phyloP scores from a whole-genome alignment of 2,888 invertebrate genomes.

The Volucella inflata region DNA sequence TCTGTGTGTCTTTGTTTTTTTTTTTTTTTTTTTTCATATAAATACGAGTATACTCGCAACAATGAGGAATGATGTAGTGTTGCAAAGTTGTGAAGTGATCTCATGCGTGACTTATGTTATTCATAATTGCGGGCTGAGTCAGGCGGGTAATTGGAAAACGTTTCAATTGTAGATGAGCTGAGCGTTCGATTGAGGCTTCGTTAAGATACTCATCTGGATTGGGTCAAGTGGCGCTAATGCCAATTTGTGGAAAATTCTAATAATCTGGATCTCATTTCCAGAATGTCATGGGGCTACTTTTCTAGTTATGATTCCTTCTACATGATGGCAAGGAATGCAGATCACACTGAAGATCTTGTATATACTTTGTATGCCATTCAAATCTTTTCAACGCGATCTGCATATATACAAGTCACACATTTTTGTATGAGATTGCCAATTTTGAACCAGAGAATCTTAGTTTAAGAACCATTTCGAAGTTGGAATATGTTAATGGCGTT shows the following conservation, averaged over 20 bases:
- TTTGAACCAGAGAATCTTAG: too few relatives aligned
- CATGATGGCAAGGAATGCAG: too few relatives aligned
- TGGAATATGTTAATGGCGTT: too few relatives aligned
- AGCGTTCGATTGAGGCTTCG: conserved; percentile 25
- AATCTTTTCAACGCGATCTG: too few relatives aligned
- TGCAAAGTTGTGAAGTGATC: conserved; percentile 58
- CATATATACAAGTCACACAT: too few relatives aligned
- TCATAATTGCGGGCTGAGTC: conserved; percentile 62
- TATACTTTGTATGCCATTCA: too few relatives aligned
- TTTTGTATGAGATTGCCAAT: too few relatives aligned
- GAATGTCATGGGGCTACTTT: neutral
- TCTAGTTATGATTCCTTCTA: too few relatives aligned
- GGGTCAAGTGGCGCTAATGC: conserved; percentile 68
- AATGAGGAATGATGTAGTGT: neutral
- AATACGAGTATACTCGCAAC: too few relatives aligned
- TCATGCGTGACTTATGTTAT: conserved; percentile 75
- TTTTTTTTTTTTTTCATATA: conserved; percentile 12
- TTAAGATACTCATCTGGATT: conserved; percentile 47
- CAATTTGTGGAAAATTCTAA: conserved; percentile 49
- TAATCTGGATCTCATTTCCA: conserved; percentile 42
- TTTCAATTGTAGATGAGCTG: conserved; percentile 55
- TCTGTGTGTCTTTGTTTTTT: conserved; percentile 45
- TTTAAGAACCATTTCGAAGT: too few relatives aligned
- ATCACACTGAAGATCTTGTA: too few relatives aligned
- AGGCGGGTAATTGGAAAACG: conserved; percentile 71